Percentiles rank a stretch among this genome's conserved stretches.
Conservation (phyloP, 2,797 vertebrate genomes). For the Sebastes matsubarae region DNA sequence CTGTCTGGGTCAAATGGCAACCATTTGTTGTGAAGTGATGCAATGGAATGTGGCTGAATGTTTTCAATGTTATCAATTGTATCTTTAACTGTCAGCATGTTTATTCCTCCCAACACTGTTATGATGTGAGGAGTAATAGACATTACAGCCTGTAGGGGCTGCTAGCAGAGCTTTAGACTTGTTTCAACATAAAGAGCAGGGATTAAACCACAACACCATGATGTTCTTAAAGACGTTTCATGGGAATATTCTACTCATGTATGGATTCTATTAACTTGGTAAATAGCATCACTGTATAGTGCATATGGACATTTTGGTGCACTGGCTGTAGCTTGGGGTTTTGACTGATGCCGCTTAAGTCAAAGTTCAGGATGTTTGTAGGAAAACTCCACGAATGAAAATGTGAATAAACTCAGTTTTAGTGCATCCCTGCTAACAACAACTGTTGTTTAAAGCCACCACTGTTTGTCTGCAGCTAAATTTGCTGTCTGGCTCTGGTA, state of each 20-base stretch:
- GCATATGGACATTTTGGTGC: neutral
- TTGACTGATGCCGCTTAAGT: neutral
- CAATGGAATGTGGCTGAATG: too few species aligned
- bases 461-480: conserved; percentile 31
- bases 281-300: neutral
- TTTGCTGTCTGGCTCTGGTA: conserved; percentile 45
- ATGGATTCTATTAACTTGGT: neutral
- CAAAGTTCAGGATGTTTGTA: neutral
- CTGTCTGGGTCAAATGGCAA: too few species aligned
- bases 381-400: neutral
- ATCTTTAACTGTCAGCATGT: neutral
- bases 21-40: too few species aligned
- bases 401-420: neutral
- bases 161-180: conserved; percentile 26
- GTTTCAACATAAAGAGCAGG: neutral
- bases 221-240: neutral
- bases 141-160: conserved; percentile 29
- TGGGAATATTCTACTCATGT: neutral
- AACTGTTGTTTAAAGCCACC: conserved; percentile 13
- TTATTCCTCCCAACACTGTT: neutral
- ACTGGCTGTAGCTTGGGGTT: neutral
- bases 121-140: neutral
- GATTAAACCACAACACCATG: neutral
- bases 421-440: neutral
- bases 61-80: too few species aligned